Percentiles rank a stretch among this genome's conserved stretches.
Evolutionary conservation across 2,113 vertebrate species (phyloP).

Genomic region (Aptenodytes forsteri): DNA sequence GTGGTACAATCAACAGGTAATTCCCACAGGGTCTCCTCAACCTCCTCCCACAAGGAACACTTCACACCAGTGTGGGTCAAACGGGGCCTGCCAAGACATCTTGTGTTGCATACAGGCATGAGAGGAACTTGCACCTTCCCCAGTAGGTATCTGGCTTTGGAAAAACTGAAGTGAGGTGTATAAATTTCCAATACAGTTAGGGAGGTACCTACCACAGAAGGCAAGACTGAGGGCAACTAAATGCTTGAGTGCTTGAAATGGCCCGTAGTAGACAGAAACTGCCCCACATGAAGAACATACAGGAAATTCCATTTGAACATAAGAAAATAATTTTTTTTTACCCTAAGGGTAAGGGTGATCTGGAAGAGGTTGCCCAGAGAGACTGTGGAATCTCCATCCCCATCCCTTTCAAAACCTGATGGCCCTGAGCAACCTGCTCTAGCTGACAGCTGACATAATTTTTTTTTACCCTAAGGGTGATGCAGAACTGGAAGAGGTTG

Average conservation of each 20-base stretch:
- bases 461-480: neutral
- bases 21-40: neutral
- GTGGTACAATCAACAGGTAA: neutral
- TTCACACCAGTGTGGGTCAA: neutral
- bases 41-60: neutral
- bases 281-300: neutral
- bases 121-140: neutral
- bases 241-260: neutral
- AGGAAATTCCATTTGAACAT: neutral
- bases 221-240: neutral
- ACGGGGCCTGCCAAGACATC: neutral
- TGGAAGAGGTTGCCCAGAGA: neutral
- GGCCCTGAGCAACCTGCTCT: neutral
- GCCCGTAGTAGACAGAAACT: neutral
- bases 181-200: neutral
- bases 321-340: neutral
- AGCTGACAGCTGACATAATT: too few species aligned
- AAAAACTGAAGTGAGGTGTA: neutral
- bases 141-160: neutral
- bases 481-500: neutral
- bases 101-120: neutral
- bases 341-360: neutral
- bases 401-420: neutral
- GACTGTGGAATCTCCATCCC: neutral
- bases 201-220: neutral